Evolutionary conservation across 2,113 vertebrate genomes (phyloP).

Genomic region (Melanerpes formicivorus): DNA sequence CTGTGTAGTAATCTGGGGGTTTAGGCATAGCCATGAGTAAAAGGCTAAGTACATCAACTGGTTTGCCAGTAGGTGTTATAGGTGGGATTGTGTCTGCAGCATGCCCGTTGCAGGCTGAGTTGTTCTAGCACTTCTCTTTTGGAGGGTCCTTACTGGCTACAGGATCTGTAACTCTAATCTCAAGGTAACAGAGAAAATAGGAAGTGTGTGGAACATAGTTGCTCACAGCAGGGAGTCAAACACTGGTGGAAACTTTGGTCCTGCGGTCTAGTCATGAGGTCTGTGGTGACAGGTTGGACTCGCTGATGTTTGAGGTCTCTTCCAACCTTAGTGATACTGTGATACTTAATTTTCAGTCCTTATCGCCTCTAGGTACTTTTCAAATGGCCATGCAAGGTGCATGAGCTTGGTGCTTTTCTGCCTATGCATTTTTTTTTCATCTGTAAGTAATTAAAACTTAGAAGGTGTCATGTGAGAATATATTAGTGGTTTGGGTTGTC

Average conservation of each 20-base stretch:
- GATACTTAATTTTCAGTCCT: neutral
- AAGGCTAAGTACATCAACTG: neutral
- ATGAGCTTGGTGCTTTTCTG: neutral
- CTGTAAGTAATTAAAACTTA: neutral
- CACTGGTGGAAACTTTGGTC: neutral
- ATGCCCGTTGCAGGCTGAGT: neutral
- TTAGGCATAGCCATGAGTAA: neutral
- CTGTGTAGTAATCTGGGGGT: neutral
- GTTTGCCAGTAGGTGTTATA: neutral
- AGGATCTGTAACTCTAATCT: neutral
- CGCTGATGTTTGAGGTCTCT: no score
- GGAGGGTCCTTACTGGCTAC: neutral
- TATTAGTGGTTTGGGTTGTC: neutral
- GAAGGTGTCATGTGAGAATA: neutral
- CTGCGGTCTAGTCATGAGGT: no score
- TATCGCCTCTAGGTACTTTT: neutral
- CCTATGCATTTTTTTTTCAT: neutral
- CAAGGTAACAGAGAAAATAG: neutral
- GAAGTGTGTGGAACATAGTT: neutral
- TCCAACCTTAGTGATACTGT: no score
- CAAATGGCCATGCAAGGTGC: neutral
- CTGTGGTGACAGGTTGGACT: no score
- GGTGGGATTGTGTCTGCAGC: neutral
- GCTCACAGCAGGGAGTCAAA: neutral
- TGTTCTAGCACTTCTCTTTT: neutral